phyloP scores from a whole-genome alignment of 2,797 vertebrate genomes.

The Halcyon smyrnensis region DNA sequence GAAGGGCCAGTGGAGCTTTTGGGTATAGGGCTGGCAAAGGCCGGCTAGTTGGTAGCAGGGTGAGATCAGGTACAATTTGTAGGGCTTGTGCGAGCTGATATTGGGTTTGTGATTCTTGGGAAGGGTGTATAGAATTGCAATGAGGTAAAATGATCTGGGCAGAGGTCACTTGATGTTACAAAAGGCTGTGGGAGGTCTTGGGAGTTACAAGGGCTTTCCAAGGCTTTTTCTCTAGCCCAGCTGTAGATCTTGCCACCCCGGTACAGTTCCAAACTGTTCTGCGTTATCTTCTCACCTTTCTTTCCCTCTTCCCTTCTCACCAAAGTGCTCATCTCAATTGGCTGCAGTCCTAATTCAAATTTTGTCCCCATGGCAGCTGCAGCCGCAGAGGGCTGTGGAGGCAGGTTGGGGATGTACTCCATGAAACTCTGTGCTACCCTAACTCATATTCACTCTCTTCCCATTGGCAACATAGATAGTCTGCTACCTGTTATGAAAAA shows the following conservation, averaged over 20 bases:
- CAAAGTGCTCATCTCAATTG: accelerated
- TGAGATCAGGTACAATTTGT: background rate
- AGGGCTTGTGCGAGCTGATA: background rate
- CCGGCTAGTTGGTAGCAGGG: background rate
- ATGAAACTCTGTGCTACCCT: no score
- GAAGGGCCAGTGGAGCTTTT: background rate
- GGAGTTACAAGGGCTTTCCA: background rate
- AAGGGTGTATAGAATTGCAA: background rate
- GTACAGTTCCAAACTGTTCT: background rate
- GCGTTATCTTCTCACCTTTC: background rate
- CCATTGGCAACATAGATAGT: accelerated
- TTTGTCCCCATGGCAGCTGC: background rate
- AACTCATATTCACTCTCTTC: background rate
- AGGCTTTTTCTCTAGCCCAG: background rate
- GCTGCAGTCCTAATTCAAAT: background rate
- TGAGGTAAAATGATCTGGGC: background rate
- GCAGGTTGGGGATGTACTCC: background rate
- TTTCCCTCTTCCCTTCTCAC: background rate
- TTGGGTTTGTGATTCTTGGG: background rate
- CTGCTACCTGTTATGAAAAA: background rate
- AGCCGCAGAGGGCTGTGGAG: background rate
- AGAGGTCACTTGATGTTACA: background rate
- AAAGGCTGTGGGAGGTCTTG: background rate
- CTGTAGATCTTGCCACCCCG: background rate
- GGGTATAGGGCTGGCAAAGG: background rate